A percentile compares a stretch with the other conserved stretches of the same genome.
Conservation (phyloP, 2,797 vertebrate species). For the Gastrophryne carolinensis region DNA sequence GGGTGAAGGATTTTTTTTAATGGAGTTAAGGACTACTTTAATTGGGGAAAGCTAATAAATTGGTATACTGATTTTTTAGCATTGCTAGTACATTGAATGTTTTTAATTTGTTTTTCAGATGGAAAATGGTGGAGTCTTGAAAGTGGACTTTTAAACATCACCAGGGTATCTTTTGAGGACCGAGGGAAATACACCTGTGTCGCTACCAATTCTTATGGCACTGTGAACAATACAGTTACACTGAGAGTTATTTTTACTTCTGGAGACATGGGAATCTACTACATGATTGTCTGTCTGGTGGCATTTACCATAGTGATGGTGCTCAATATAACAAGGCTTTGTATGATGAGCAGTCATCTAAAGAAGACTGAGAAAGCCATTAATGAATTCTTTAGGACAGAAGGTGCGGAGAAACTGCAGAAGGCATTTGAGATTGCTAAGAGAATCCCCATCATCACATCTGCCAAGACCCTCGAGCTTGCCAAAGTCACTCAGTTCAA, state of each 20-base stretch:
- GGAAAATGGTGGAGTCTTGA: constrained; percentile 88
- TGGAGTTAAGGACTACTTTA: too few species aligned
- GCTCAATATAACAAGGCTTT: constrained; percentile 91
- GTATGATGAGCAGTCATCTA: constrained; percentile 99
- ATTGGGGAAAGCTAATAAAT: neutral
- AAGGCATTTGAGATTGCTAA: constrained; percentile 98
- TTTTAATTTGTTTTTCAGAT: constrained; percentile 60
- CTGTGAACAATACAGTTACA: constrained; percentile 88
- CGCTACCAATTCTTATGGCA: constrained; percentile 81
- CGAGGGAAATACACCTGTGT: constrained; percentile 94
- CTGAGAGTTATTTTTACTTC: constrained; percentile 89
- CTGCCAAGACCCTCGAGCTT: constrained; percentile 95
- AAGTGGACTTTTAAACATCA: constrained; percentile 86
- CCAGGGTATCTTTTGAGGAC: constrained; percentile 86
- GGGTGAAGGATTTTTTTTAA: too few species aligned
- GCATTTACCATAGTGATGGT: constrained; percentile 96
- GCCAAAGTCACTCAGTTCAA: constrained; percentile 99
- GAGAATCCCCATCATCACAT: constrained; percentile 96
- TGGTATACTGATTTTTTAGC: neutral
- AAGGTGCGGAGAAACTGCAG: constrained; percentile 96
- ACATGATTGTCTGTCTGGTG: constrained; percentile 95
- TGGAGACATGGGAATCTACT: constrained; percentile 96
- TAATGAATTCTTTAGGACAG: constrained; percentile 97
- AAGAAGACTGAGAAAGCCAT: constrained; percentile 99
- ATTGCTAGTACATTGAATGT: too few species aligned